Evolutionary conservation across 2,113 vertebrate species (phyloP).

Genomic region (Boleophthalmus pectinirostris): DNA sequence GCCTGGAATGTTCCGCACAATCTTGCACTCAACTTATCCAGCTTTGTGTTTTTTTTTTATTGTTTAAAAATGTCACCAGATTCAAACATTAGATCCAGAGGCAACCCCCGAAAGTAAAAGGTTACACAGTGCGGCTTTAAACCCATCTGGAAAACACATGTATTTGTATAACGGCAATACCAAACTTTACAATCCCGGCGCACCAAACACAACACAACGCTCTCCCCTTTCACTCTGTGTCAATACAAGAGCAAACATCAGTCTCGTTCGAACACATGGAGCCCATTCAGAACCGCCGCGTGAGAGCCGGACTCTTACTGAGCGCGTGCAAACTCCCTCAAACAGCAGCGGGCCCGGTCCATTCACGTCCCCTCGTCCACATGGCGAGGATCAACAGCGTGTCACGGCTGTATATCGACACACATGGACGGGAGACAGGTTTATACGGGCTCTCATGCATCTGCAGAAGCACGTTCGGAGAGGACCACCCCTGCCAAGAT

Average conservation of each 20-base stretch:
- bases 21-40: no score
- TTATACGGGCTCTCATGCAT: constrained; percentile 57
- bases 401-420: constrained; percentile 59
- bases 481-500: neutral
- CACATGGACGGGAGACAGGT: constrained; percentile 32
- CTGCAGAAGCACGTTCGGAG: constrained; percentile 1
- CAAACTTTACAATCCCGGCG: constrained; percentile 12
- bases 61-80: no score
- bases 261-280: constrained; percentile 38
- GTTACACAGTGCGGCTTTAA: no score
- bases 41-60: no score
- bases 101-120: no score
- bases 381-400: constrained; percentile 50
- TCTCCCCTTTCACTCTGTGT: constrained; percentile 12
- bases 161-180: neutral
- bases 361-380: constrained; percentile 40
- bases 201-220: constrained; percentile 34
- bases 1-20: no score
- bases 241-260: constrained; percentile 47
- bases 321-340: constrained; percentile 22
- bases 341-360: constrained; percentile 22
- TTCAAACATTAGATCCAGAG: no score
- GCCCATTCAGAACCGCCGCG: constrained; percentile 45
- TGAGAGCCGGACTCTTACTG: neutral
- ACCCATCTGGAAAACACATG: neutral